Evolutionary conservation across 2,888 invertebrate species (phyloP), one percentile per base, ranked within the genome.

Genomic region (Phasia obesa): DNA sequence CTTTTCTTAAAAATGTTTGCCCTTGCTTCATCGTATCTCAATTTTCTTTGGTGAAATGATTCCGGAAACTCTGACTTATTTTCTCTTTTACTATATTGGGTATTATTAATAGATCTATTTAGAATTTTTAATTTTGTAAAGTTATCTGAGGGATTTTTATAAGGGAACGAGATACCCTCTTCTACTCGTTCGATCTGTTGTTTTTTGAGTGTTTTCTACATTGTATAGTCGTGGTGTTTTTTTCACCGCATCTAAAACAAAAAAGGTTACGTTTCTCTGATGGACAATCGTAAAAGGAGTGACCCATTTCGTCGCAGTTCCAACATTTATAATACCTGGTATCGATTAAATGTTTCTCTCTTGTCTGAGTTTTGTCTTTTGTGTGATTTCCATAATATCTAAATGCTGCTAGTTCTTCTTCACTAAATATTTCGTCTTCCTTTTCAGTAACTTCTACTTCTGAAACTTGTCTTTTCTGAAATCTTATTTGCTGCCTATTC

Each of bases 171-270:
- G 42, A 1, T 4, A n/a, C 62, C 73, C 53, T 55, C 62, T 15
- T 19, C 25, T 42, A 27, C 62, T 73, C 62, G 73, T 53, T 62
- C 73, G 9, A 4, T 2, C 7, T 19, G 19, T 19, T 44, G 62
- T 73, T 73, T 62, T n/a, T 19, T 51, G 11, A 3, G 13, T 55
- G 44, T 7, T 42, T 35, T 15, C 49, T 19, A 49, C 27, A n/a
- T 35, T 27, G 38, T 42, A 73, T 25, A 62, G 23, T 4, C 17
- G 35, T 6, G 71, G 38, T 19, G 17, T 51, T 60, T n/a, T 60
- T 70, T 19, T 59, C 49, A 11, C 70, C 59, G 17, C 59, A 57
- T 13, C 47, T n/a, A 47, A 15, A 59, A 35, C 51, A 73, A 25
- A 62, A 53, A 0, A 62, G 11, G 27, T 53, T 73, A 13, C 73